Percentiles rank a stretch among this genome's conserved stretches.
These are phyloP conservation scores for Centroberyx gerrardi DNA, from an alignment of 2,797 vertebrate genomes.

Conservation along the genomic window DNA sequence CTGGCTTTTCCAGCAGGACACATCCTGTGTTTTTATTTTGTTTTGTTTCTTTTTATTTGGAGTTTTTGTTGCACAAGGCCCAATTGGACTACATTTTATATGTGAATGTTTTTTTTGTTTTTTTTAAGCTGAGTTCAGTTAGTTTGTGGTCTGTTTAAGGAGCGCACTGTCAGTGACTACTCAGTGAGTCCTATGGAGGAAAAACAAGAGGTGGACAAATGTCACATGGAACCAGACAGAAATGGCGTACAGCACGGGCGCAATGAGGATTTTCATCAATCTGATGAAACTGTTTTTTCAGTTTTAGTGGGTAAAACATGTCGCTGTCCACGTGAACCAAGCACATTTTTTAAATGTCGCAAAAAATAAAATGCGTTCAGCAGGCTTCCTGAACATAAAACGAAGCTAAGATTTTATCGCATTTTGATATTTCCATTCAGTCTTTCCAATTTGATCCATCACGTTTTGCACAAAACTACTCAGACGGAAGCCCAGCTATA, in stretches of 20 bases:
- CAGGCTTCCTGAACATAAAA: too few species aligned
- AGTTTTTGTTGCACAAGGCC: conserved; percentile 7
- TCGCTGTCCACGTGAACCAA: background rate
- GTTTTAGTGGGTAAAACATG: background rate
- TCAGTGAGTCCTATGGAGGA: background rate
- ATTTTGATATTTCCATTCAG: too few species aligned
- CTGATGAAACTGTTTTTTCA: background rate
- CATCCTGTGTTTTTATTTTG: conserved; percentile 3
- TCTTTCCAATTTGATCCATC: too few species aligned
- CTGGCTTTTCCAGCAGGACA: background rate
- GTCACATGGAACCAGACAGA: background rate
- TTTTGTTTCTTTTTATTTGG: background rate
- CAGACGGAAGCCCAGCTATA: background rate
- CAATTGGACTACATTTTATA: conserved; percentile 4
- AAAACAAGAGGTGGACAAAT: background rate
- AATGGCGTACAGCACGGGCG: background rate
- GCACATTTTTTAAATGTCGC: too few species aligned
- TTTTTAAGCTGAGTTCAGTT: background rate
- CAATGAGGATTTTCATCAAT: too few species aligned
- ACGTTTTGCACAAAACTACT: too few species aligned
- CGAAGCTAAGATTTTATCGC: too few species aligned
- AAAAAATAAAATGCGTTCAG: too few species aligned
- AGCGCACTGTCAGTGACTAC: background rate
- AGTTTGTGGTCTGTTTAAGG: background rate
- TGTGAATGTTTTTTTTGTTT: background rate